These are phyloP conservation scores for Siderastrea siderea DNA, from an alignment of 92 coral and sea anemone genomes.

Conservation along the genomic window DNA sequence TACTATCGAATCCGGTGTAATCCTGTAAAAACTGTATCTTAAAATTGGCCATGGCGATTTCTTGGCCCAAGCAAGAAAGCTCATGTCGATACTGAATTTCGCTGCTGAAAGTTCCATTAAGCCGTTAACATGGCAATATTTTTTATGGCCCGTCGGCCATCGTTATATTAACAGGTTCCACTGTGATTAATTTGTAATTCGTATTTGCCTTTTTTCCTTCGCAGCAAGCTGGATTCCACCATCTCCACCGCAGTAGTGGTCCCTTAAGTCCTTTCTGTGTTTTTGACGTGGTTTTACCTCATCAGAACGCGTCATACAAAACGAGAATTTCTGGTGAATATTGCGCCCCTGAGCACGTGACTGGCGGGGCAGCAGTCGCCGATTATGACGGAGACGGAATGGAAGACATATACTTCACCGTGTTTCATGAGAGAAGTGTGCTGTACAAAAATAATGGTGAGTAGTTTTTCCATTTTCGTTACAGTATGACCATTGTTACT, in stretches of 20 bases:
- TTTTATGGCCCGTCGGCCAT: no score
- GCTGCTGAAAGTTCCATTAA: no score
- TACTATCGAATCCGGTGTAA: no score
- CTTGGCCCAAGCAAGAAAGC: no score
- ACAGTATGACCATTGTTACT: no score
- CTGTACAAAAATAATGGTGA: conserved; percentile 88
- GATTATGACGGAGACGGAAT: conserved; percentile 94
- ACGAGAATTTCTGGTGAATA: conserved; percentile 84
- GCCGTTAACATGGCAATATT: no score
- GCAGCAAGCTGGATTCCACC: conserved; percentile 87
- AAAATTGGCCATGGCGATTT: no score
- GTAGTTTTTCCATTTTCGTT: background rate
- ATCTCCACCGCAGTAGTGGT: conserved; percentile 82
- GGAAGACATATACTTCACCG: conserved; percentile 91
- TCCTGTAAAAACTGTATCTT: no score
- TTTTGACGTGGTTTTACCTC: conserved; percentile 87
- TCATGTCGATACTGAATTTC: no score
- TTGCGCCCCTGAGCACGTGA: conserved; percentile 93
- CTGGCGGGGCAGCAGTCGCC: conserved; percentile 98
- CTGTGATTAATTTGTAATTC: no score
- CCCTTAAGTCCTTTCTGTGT: conserved; percentile 89
- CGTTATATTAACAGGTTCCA: no score
- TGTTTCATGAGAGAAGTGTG: conserved; percentile 77
- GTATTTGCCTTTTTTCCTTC: background rate
- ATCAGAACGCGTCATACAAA: conserved; percentile 72